Percentiles rank a stretch among this genome's conserved stretches.
phyloP scores from a whole-genome alignment of 2,797 vertebrate species.

The Characodon lateralis region DNA sequence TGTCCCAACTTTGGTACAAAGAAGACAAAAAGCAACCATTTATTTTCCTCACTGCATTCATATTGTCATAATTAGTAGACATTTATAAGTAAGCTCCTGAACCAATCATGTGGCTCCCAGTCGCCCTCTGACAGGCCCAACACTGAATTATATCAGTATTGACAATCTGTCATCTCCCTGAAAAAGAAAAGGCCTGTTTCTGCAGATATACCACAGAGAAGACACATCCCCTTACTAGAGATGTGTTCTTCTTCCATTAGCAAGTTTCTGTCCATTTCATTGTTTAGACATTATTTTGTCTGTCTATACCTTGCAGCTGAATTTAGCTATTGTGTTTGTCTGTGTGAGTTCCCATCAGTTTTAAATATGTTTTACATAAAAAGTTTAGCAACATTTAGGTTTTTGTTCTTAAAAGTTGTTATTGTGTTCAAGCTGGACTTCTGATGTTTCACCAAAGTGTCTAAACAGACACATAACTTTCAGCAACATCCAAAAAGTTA shows the following conservation, averaged over 20 bases:
- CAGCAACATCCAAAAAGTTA: background rate
- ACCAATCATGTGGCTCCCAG: slow-evolving; percentile 19
- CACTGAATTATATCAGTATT: slow-evolving; percentile 57
- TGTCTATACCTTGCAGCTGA: background rate
- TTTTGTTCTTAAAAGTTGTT: too few species aligned
- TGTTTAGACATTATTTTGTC: slow-evolving; percentile 36
- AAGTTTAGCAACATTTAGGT: too few species aligned
- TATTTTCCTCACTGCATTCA: background rate
- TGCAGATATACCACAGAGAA: slow-evolving; percentile 33
- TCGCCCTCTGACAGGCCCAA: slow-evolving; percentile 21
- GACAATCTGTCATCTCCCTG: slow-evolving; percentile 56
- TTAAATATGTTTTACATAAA: background rate
- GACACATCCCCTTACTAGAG: slow-evolving; percentile 33
- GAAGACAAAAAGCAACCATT: background rate
- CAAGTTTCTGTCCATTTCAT: slow-evolving; percentile 24
- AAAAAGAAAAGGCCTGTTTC: slow-evolving; percentile 38
- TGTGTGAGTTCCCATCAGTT: slow-evolving; percentile 9
- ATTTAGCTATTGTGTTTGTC: slow-evolving; percentile 16
- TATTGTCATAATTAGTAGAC: slow-evolving; percentile 6
- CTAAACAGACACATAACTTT: background rate
- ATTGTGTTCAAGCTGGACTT: too few species aligned
- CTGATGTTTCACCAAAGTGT: background rate
- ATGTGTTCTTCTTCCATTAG: slow-evolving; percentile 57
- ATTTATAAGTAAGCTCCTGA: slow-evolving; percentile 8
- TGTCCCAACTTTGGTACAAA: background rate